Percentiles rank a stretch among this genome's conserved stretches.
Evolutionary conservation across 2,113 vertebrate genomes (phyloP).

Genomic region (Colinus virginianus): DNA sequence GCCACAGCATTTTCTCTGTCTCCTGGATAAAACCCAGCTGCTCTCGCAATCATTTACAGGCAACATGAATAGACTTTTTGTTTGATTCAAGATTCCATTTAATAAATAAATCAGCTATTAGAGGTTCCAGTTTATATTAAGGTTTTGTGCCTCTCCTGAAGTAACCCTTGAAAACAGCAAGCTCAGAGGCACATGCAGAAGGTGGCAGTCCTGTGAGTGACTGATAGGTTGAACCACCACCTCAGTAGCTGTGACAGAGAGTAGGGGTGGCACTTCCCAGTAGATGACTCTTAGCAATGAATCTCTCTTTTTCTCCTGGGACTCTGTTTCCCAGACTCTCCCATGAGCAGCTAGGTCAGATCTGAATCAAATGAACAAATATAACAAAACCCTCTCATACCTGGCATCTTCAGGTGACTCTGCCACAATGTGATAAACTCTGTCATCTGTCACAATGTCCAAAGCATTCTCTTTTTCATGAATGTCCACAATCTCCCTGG

Average conservation of each 20-base stretch:
- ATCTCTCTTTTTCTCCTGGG: neutral
- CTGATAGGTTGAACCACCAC: neutral
- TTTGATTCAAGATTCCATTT: slow-evolving; percentile 62
- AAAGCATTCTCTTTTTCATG: slow-evolving; percentile 94
- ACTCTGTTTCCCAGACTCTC: neutral
- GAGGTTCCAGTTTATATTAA: slow-evolving; percentile 54
- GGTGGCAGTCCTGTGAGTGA: neutral
- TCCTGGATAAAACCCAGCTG: slow-evolving; percentile 67
- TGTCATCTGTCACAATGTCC: slow-evolving; percentile 90
- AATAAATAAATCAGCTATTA: slow-evolving; percentile 73
- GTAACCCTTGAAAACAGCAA: slow-evolving; percentile 19
- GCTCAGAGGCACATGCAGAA: neutral
- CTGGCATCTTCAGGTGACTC: slow-evolving; percentile 94
- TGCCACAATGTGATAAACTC: slow-evolving; percentile 92
- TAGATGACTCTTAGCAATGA: neutral
- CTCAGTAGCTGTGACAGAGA: neutral
- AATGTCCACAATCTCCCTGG: slow-evolving; percentile 92
- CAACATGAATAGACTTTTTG: slow-evolving; percentile 69
- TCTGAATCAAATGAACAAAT: neutral
- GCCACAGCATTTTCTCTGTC: slow-evolving; percentile 49
- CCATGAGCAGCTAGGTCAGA: neutral
- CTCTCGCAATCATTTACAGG: slow-evolving; percentile 71
- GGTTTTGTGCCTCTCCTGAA: slow-evolving; percentile 28
- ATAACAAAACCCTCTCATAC: slow-evolving; percentile 67
- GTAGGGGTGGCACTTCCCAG: neutral